phyloP scores from a whole-genome alignment of 2,888 invertebrate genomes.

The Herminia tarsipennalis region DNA sequence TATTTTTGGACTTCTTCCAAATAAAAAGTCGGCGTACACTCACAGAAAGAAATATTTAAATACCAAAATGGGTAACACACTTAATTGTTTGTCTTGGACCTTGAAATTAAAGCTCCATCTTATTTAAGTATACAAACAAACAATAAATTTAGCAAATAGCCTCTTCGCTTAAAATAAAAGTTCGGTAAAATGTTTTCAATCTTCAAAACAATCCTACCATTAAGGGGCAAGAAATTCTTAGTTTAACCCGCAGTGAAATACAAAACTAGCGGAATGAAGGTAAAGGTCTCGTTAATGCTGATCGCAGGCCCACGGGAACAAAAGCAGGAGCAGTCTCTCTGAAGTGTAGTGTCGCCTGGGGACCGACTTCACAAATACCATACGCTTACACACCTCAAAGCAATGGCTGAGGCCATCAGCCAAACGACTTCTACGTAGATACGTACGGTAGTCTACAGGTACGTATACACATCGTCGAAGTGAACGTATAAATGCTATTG shows the following conservation, averaged over 20 bases:
- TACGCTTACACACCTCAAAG: slow-evolving; percentile 43
- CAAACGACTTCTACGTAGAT: slow-evolving; percentile 24
- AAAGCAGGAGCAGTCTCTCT: slow-evolving; percentile 27
- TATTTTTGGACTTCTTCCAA: slow-evolving; percentile 53
- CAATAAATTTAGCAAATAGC: slow-evolving; percentile 3
- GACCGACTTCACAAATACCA: slow-evolving; percentile 39
- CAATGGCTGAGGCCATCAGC: slow-evolving; percentile 38
- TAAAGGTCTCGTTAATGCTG: slow-evolving; percentile 38
- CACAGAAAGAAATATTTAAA: slow-evolving; percentile 33
- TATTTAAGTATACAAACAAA: slow-evolving; percentile 33
- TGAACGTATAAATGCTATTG: slow-evolving; percentile 30
- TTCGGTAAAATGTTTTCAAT: slow-evolving; percentile 16
- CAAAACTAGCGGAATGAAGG: slow-evolving; percentile 26
- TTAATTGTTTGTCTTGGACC: slow-evolving; percentile 52
- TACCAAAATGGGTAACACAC: slow-evolving; percentile 52
- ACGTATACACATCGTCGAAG: slow-evolving; percentile 20
- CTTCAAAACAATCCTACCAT: slow-evolving; percentile 12
- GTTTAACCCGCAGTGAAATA: slow-evolving; percentile 19
- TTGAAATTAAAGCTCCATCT: slow-evolving; percentile 47
- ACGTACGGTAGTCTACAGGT: slow-evolving; percentile 16
- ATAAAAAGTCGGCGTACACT: slow-evolving; percentile 42
- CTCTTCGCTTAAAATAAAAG: slow-evolving; percentile 24
- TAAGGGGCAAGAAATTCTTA: slow-evolving; percentile 17
- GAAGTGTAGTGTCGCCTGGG: slow-evolving; percentile 34
- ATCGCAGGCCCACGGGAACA: slow-evolving; percentile 29